Evolutionary conservation across 2,113 vertebrate species (phyloP), one percentile per base, ranked within the genome.

Genomic region (Ptychochromis oligacanthus): DNA sequence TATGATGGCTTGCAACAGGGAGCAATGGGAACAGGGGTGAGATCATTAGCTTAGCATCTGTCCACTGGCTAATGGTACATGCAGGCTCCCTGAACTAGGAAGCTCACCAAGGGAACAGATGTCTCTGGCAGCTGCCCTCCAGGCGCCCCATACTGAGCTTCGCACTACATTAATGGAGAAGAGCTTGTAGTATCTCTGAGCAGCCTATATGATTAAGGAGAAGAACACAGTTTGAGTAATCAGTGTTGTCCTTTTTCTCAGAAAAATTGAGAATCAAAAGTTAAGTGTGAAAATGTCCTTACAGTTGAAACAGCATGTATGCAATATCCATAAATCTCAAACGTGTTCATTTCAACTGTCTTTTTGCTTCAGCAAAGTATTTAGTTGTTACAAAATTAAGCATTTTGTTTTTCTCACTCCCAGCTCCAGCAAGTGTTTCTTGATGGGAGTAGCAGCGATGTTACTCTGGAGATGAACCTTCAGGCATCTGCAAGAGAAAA

Each of bases 351-450:
- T 72, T 72, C 31, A 72, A 52, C 65, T 2, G 17, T 6, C 10
- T 52, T 72, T 26, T 20, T 52, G 46, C 18, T 31, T 72, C 26
- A 72, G 24, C 43, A 52, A 20, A 52, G 65, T n/a, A 2, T 52
- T 72, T 72, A 52, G 0, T 20, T 72, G 15, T 28, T 0, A 31
- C 12, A 52, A 3, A 54, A 5, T n/a, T 62, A 12, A 4, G 46
- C 54, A 56, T 58, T 22, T 64, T 59, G 15, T 43, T 80, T 84
- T 57, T 26, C 1, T 80, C 79, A 31, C 70, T 76, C 22, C 9
- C 84, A 96, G 96, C 64, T 43, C 12, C 96, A 96, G 75, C 94
- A 94, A 82, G 82, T 87, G 31, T 96, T 94, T 91, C 85, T 89
- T 24, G 95, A 96, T 88, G 95, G 94, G 31, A 95, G 94, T 36